A percentile compares a stretch with the other conserved stretches of the same genome.
phyloP scores from a whole-genome alignment of 2,888 invertebrate genomes.

The Lasioglossum pauxillum region DNA sequence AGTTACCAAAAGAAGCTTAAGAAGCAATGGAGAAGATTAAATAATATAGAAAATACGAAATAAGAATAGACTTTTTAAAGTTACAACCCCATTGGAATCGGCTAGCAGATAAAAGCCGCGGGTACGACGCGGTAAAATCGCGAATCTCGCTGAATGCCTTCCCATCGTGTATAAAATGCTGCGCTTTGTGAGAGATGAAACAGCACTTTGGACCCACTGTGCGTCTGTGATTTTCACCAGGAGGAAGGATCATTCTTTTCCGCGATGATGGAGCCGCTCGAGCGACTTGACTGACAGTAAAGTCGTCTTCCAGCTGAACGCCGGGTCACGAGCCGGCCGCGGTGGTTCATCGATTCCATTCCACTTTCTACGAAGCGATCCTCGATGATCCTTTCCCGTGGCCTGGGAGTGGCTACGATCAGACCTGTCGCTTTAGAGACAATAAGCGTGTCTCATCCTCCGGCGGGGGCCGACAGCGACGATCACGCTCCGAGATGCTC shows the following conservation, averaged over 20 bases:
- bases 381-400: slow-evolving; percentile 34
- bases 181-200: not conserved
- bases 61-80: too few relatives aligned
- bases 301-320: slow-evolving; percentile 36
- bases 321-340: slow-evolving; percentile 49
- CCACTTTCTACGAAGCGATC: slow-evolving; percentile 62
- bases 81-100: not conserved
- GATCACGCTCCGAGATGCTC: not conserved
- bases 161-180: not conserved
- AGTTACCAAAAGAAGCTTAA: too few relatives aligned
- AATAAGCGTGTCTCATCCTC: slow-evolving; percentile 29
- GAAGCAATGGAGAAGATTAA: too few relatives aligned
- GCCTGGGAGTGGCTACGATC: slow-evolving; percentile 49
- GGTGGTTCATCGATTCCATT: slow-evolving; percentile 62
- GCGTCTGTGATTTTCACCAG: slow-evolving; percentile 25
- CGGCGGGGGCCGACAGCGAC: not conserved
- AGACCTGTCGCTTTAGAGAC: slow-evolving; percentile 47
- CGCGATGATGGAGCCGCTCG: slow-evolving; percentile 5
- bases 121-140: too few relatives aligned
- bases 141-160: too few relatives aligned
- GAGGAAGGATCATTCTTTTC: slow-evolving; percentile 19
- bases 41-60: too few relatives aligned
- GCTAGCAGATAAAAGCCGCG: not conserved
- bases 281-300: slow-evolving; percentile 35
- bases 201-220: not conserved